Evolutionary conservation across 2,888 invertebrate genomes (phyloP), one percentile per base, ranked within the genome.

Genomic region (Melinaea menophilus): DNA sequence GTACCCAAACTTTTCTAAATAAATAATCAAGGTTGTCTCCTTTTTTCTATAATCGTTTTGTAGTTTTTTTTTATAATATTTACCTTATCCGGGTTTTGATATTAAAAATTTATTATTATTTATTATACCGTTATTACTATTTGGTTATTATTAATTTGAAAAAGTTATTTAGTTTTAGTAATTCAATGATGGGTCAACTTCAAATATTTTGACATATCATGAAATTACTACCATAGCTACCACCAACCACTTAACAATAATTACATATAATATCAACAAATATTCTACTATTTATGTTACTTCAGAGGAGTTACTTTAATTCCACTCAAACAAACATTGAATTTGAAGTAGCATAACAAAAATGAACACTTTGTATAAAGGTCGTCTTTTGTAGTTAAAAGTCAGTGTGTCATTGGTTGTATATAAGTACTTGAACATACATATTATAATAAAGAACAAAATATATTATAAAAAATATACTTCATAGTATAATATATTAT

Each of bases 1-100:
- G 67, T 72, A 74, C 67, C 63, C 66, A 72, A 65, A 55, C 63
- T 68, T 70, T 70, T 68, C 66, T 64, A 66, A 72, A 71, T 72
- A 70, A 59, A 67, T 65, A 54, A 65, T 65, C 66, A 65, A 62
- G 51, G 22, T 31, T 31, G 4, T 51, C 31, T 51, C 13, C 51
- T 31, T 51, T 51, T 51, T 51, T 31, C 9, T 31, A 31, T 11
- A 61, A 58, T 51, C 37, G 56, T 59, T 59, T 47, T 51, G 34
- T 55, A 35, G 31, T 69, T 63, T 59, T 31, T 9, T 67, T 58
- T 51, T 46, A 47, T 56, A 22, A 22, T 22, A 22, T 22, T 22
- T 22, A 22, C 22, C 22, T 62, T 41, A 46, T 46, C n/a, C 46
- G 46, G 11, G 12, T n/a, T 46, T n/a, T 46, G 4, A 45, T 11